phyloP scores from a whole-genome alignment of 2,113 vertebrate genomes.

The Tenebrosternarchus preto region DNA sequence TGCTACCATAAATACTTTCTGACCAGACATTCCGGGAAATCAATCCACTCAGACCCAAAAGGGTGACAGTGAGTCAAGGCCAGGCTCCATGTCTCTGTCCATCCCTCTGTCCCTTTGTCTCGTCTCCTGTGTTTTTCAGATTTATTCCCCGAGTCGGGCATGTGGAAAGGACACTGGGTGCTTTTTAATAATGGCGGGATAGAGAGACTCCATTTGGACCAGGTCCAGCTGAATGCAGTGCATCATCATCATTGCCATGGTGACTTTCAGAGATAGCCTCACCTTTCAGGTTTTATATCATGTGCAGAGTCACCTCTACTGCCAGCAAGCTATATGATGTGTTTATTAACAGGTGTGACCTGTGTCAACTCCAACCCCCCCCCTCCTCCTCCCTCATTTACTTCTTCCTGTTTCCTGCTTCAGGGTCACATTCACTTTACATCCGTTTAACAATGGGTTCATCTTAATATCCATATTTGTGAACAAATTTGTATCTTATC shows the following conservation, averaged over 20 bases:
- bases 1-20: neutral
- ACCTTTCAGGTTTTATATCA: constrained; percentile 39
- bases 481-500: neutral
- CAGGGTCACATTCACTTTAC: neutral
- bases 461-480: neutral
- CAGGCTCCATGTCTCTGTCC: constrained; percentile 1
- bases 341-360: constrained; percentile 33
- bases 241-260: constrained; percentile 39
- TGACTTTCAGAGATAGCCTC: constrained; percentile 50
- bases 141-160: constrained; percentile 41
- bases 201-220: constrained; percentile 52
- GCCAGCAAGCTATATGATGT: constrained; percentile 44
- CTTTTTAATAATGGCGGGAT: constrained; percentile 47
- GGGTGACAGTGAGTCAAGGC: constrained; percentile 1
- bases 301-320: constrained; percentile 48
- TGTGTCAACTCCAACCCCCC: constrained; percentile 41
- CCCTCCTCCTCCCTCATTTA: constrained; percentile 55
- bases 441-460: neutral
- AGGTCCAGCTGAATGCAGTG: constrained; percentile 42
- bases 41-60: constrained; percentile 27
- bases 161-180: constrained; percentile 48
- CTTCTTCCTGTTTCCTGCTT: neutral
- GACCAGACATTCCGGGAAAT: constrained; percentile 21
- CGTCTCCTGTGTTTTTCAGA: constrained; percentile 47
- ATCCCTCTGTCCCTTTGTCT: constrained; percentile 41